These are phyloP conservation scores for Fragum sueziense DNA, from an alignment of 2,888 invertebrate genomes.

Conservation along the genomic window DNA sequence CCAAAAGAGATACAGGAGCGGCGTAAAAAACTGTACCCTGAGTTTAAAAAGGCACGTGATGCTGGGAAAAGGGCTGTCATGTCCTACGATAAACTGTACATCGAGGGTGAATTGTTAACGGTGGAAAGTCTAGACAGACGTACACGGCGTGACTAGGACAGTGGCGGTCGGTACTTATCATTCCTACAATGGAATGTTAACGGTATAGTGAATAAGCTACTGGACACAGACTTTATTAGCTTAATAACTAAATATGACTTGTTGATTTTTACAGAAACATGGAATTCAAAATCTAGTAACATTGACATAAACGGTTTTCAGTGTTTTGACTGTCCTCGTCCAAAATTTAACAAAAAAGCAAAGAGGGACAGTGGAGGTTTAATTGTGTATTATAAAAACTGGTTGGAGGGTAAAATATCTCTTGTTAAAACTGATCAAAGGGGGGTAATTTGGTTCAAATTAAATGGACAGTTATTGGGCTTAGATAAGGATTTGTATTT, in stretches of 20 bases:
- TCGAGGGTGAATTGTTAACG: no score
- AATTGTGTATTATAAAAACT: conserved; percentile 21
- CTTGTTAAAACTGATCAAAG: no score
- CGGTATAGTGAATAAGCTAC: conserved; percentile 18
- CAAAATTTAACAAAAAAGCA: conserved; percentile 24
- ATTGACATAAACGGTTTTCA: not conserved
- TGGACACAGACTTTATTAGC: conserved; percentile 20
- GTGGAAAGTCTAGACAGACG: not conserved
- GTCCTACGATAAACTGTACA: not conserved
- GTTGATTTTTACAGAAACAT: no score
- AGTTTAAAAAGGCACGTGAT: not conserved
- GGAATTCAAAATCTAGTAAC: no score
- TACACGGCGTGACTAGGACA: not conserved
- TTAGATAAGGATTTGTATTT: no score
- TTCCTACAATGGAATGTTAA: conserved; percentile 22
- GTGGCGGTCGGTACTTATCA: not conserved
- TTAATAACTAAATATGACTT: not conserved
- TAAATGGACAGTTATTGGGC: no score
- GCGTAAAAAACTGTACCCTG: not conserved
- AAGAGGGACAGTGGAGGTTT: conserved; percentile 31
- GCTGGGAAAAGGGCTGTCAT: not conserved
- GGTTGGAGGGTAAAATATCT: no score
- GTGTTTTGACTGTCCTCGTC: conserved; percentile 25
- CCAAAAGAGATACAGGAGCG: conserved; percentile 3
- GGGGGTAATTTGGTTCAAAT: no score